Evolutionary conservation across 2,797 vertebrate species (phyloP).

Genomic region (Xenops minutus): DNA sequence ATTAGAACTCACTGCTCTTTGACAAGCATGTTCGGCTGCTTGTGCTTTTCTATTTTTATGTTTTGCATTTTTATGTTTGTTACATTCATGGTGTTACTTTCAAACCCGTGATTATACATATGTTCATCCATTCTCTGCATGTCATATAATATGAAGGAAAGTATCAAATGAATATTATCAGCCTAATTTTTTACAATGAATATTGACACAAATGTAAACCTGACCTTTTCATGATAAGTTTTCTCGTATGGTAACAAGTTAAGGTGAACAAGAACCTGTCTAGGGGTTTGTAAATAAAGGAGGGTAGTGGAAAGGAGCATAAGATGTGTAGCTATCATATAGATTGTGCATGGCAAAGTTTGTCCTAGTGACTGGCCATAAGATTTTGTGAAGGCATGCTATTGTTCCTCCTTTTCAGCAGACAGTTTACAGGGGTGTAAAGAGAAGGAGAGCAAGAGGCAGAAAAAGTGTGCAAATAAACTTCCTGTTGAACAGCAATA

Average conservation of each 20-base stretch:
- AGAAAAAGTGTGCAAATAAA: background rate
- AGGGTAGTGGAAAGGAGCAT: background rate
- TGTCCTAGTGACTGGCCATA: background rate
- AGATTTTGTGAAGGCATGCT: accelerated
- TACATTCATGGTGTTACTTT: background rate
- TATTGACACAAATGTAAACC: background rate
- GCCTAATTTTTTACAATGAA: background rate
- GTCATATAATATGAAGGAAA: background rate
- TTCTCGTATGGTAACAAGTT: background rate
- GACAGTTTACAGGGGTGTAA: background rate
- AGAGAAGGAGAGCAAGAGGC: background rate
- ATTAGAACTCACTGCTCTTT: background rate
- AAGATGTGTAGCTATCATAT: background rate
- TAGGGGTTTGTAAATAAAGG: background rate
- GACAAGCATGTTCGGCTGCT: background rate
- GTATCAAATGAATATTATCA: background rate
- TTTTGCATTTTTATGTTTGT: background rate
- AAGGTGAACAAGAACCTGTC: background rate
- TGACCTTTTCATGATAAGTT: background rate
- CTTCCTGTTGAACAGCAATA: background rate
- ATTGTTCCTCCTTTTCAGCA: background rate
- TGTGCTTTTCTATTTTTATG: background rate
- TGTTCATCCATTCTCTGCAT: background rate
- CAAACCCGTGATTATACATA: background rate
- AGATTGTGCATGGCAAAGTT: background rate